These are phyloP conservation scores for Drosophila cognata DNA, from an alignment of 2,888 invertebrate species.

Conservation along the genomic window DNA sequence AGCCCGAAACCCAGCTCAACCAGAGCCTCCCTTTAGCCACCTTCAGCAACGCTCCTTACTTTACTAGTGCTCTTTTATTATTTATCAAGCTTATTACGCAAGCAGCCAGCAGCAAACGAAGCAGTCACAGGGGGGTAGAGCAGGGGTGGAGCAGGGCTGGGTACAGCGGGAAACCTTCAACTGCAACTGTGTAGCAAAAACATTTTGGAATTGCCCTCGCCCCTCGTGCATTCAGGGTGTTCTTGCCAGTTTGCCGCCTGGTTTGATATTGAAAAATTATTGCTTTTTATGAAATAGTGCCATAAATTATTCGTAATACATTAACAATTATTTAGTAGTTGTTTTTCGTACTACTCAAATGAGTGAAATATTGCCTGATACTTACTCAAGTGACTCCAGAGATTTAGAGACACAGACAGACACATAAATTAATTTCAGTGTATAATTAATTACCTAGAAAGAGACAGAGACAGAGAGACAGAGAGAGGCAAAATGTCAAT, in stretches of 20 bases:
- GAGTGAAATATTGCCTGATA: slow-evolving; percentile 71
- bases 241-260: slow-evolving; percentile 66
- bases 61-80: slow-evolving; percentile 69
- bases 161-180: slow-evolving; percentile 42
- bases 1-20: slow-evolving; percentile 28
- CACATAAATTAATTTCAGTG: slow-evolving; percentile 71
- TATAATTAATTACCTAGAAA: slow-evolving; percentile 76
- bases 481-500: slow-evolving; percentile 5
- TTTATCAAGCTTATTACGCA: slow-evolving; percentile 80
- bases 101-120: slow-evolving; percentile 47
- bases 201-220: slow-evolving; percentile 37
- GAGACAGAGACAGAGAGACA: slow-evolving; percentile 8
- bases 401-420: slow-evolving; percentile 40
- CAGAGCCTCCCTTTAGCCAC: background rate
- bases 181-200: slow-evolving; percentile 70
- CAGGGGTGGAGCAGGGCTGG: background rate
- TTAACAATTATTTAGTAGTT: slow-evolving; percentile 81
- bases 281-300: slow-evolving; percentile 82
- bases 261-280: slow-evolving; percentile 82
- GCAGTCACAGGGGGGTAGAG: background rate
- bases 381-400: slow-evolving; percentile 69
- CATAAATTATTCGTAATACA: slow-evolving; percentile 82
- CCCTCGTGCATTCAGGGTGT: background rate
- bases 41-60: slow-evolving; percentile 25
- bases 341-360: slow-evolving; percentile 73